Evolutionary conservation across 1,140 invertebrate species (phyloP).

Genomic region (Saccostrea glomerata): DNA sequence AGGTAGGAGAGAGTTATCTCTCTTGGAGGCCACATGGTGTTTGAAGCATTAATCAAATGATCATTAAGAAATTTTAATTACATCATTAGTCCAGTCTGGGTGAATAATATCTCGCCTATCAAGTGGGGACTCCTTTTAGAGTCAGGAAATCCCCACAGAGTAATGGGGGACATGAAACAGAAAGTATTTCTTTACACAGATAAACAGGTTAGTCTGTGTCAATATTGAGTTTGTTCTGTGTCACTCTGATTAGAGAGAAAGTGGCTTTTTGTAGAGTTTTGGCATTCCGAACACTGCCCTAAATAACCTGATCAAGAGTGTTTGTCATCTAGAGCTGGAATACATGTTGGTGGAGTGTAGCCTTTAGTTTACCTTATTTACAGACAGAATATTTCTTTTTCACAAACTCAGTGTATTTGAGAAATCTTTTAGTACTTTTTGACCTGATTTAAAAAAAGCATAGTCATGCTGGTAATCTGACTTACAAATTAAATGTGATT

Average conservation of each 20-base stretch:
- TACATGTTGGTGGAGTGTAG: background rate
- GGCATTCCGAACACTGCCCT: background rate
- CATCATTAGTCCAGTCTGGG: slow-evolving; percentile 1
- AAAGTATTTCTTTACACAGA: background rate
- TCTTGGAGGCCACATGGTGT: background rate
- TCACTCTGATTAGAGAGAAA: slow-evolving; percentile 30
- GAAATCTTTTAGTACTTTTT: background rate
- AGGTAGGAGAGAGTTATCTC: background rate
- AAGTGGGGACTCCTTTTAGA: background rate
- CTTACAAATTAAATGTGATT: slow-evolving; percentile 12
- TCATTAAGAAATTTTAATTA: slow-evolving; percentile 4
- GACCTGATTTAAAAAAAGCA: background rate
- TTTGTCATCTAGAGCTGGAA: background rate
- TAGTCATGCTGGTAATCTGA: background rate
- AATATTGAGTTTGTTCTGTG: slow-evolving; percentile 32
- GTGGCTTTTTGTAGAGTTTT: slow-evolving; percentile 1
- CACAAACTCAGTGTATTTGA: background rate
- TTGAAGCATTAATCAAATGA: background rate
- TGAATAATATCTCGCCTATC: background rate
- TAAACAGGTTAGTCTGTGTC: slow-evolving; percentile 11
- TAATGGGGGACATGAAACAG: background rate
- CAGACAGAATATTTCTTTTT: background rate
- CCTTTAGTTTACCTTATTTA: background rate
- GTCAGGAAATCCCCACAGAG: background rate
- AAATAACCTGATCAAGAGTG: background rate